Base-by-base conservation (phyloP, 2,113 vertebrate species). In the Montifringilla adamsi region DNA sequence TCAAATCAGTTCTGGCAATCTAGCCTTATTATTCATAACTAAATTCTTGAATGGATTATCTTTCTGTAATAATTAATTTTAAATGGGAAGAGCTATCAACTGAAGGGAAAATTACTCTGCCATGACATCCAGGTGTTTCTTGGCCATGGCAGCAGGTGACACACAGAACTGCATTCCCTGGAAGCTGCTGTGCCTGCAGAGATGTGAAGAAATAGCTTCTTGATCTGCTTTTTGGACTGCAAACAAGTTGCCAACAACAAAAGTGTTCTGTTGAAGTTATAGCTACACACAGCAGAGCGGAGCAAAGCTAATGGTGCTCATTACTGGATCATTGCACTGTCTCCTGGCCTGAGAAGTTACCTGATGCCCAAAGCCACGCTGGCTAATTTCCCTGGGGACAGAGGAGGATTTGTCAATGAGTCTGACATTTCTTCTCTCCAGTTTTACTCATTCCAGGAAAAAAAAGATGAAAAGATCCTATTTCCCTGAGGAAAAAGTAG, bases 401-500 rank as follows among this genome's bases (percentile, higher is more conserved):
- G 8, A 62, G 64, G 13, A 82, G 70, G 58, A 73, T 84, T 85
- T 79, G 35, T 88, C 83, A 75, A 60, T 90, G 75, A 88, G 49
- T 14, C 74, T 89, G 85, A 91, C 83, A 88, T 90, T 83, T 83
- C 64, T 95, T 70, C 91, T 81, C 67, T 85, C 83, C 72, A 49
- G 63, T 60, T 87, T 90, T 72, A 72, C 41, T 80, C 66, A 37
- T 76, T 88, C 58, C 67, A 80, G 62, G 31, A 67, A 89, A 79
- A 37, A 37, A 74, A 69, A 83, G 53, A 94, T 72, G 2, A 87
- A 95, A 94, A 91, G 43, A 83, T 37, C 26, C 60, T 91, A 84
- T 92, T 93, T 96, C 94, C 90, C 85, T 46, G 44, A 96, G 74
- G 92, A 85, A 90, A 74, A 82, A 66, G 75, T 28, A 89, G 70